A percentile compares a stretch with the other conserved stretches of the same genome.
Conservation (phyloP, 2,113 vertebrate genomes). For the Patagioenas fasciata region DNA sequence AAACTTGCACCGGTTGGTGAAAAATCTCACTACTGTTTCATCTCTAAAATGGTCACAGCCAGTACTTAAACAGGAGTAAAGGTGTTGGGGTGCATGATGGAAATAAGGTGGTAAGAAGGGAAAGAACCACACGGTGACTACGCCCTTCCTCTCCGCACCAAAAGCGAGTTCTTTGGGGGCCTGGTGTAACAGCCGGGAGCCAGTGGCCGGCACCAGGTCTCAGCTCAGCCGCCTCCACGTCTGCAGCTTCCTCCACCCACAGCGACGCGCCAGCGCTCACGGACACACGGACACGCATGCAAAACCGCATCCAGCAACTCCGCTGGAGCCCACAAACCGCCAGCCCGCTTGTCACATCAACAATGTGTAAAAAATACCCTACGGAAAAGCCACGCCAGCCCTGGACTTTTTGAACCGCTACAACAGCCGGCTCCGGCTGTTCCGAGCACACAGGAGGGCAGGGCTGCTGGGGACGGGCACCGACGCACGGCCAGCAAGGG, state of each 20-base stretch:
- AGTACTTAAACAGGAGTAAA: not conserved
- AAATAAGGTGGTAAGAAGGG: not conserved
- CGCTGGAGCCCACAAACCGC: not conserved
- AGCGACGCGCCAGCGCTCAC: not conserved
- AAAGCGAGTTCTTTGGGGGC: not conserved
- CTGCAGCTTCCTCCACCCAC: no score
- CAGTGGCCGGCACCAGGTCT: not conserved
- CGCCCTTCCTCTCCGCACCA: not conserved
- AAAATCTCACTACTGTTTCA: not conserved
- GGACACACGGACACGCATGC: not conserved
- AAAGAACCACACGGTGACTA: not conserved
- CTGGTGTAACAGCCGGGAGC: not conserved
- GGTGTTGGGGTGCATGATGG: accelerated
- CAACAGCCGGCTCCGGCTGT: accelerated
- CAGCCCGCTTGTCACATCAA: not conserved
- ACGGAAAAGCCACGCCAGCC: not conserved
- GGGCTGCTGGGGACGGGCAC: not conserved
- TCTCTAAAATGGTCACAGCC: not conserved
- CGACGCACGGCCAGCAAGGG: accelerated
- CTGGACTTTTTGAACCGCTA: accelerated
- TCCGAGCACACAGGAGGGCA: not conserved
- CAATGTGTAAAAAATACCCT: not conserved
- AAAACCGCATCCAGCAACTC: not conserved
- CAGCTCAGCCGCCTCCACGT: no score
- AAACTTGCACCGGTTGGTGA: not conserved